Base-by-base conservation (phyloP, 1,140 invertebrate genomes). In the Dolichoris vasculosae region DNA sequence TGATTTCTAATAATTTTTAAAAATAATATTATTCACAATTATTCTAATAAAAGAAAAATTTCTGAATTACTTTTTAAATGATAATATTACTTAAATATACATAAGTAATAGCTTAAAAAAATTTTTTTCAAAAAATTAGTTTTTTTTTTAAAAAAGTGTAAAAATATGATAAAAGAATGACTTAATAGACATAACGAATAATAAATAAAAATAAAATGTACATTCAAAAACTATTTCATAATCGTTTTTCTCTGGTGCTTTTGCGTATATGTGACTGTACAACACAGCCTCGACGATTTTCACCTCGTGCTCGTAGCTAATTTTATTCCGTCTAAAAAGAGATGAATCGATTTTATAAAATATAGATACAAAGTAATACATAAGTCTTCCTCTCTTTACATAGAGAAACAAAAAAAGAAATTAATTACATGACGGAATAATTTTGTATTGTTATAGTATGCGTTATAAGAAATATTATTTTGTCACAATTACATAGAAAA, bases 321-420 rank as follows among this genome's bases (percentile, higher is more conserved):
- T 76, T 51, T 76, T 75, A 67, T 76, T 78, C 59, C 76, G 83
- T 75, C 81, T 64, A 15, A 43, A 55, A 71, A 38, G 69, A 75
- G 38, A 30, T 48, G 30, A 80, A 73, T 51, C 48, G 6, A 75
- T 59, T 73, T 73, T 59, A 59, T 26, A 38, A 51, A 51, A 71
- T 69, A 82, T n/a, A 82, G 78, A 67, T 67, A 32, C 71, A 73
- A 48, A 32, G 26, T 79, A 32, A 85, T 11, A 85, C 40, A 82
- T 59, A 67, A 32, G 81, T 59, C 79, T 85, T 80, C 81, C 81
- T 80, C 84, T 85, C 32, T 85, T 71, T 76, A 17, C 15, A 48
- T 38, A 64, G 82, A 83, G 82, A 83, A 48, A 51, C 30, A 43
- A 38, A 63, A 64, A 15, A 81, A 48, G 32, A 81, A 73, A 26